These are phyloP conservation scores for Fragum whitleyi DNA, from an alignment of 2,888 invertebrate species.

Conservation along the genomic window DNA sequence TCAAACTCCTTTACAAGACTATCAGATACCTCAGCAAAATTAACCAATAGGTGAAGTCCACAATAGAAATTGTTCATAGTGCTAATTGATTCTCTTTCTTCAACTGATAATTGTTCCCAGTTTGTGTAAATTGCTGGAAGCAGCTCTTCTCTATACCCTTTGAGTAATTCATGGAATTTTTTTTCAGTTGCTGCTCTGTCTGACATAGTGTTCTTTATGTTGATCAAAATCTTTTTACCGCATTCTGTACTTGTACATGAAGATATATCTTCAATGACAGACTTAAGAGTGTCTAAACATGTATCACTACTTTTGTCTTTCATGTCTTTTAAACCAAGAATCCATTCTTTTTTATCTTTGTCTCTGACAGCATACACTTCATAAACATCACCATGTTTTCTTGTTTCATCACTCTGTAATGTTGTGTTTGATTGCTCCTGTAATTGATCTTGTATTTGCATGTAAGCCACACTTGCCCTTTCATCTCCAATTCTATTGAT, in stretches of 20 bases:
- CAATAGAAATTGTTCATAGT: conserved; percentile 45
- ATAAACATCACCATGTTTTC: no score
- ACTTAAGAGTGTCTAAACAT: conserved; percentile 31
- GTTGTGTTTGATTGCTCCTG: no score
- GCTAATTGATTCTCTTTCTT: no score
- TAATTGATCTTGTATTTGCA: no score
- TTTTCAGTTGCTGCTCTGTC: conserved; percentile 46
- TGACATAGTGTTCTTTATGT: conserved; percentile 50
- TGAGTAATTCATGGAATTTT: no score
- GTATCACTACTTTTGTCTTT: conserved; percentile 23
- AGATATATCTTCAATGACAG: no score
- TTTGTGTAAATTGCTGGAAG: conserved; percentile 36
- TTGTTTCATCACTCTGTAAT: no score
- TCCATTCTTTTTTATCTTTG: no score
- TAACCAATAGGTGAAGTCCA: conserved; percentile 43
- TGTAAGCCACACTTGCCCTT: no score
- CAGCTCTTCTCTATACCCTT: conserved; percentile 38
- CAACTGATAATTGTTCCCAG: conserved; percentile 38
- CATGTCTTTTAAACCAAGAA: no score
- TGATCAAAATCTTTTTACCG: conserved; percentile 23
- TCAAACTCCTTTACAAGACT: conserved; percentile 35
- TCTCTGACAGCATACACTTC: no score
- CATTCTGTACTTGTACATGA: no score
- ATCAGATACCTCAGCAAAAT: conserved; percentile 50
- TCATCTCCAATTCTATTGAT: conserved; percentile 51